Base-by-base conservation (phyloP, 2,888 invertebrate species). In the Steromphala cineraria region DNA sequence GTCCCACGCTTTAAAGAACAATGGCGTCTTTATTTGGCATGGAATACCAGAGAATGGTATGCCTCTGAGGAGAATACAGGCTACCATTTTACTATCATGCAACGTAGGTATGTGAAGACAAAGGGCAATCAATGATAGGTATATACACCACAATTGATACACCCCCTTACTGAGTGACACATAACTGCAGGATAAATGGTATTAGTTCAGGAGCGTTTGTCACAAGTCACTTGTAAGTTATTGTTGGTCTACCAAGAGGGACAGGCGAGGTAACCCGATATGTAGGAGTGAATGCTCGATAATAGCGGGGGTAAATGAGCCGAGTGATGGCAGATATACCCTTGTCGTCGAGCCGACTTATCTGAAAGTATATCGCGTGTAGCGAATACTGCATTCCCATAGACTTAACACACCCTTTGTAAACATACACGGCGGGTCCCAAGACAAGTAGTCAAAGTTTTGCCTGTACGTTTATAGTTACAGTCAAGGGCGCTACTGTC, bases 351-450 rank as follows among this genome's bases (percentile, higher is more conserved):
- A 71, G 71, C 71, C 40, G 71, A 28, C 31, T 19, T 71, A 71
- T 71, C 71, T 8, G 36, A 40, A 36, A 71, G 71, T 71, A 40
- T 71, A 71, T 71, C 71, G 71, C 71, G 71, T 71, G 71, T 71
- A 71, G 71, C 71, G 36, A n/a, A 71, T 40, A 36, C 31, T 36
- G 36, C 15, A 71, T 71, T 17, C 71, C 71, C 71, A 31, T 36
- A 71, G 71, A 31, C 36, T 71, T 71, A 71, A 71, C 71, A 36
- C 71, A 36, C 36, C 40, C n/a, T 71, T 71, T 71, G 71, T 71
- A 71, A 71, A 40, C 19, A n/a, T 36, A 71, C 71, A 31, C 36
- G 17, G 8, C n/a, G 19, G 19, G 19, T 36, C n/a, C 71, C 40
- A 10, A 40, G 71, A 40, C 71, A 36, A 71, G 71, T 24, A 71